Base-by-base conservation (phyloP, 2,888 invertebrate genomes). In the Chrysolina americana region DNA sequence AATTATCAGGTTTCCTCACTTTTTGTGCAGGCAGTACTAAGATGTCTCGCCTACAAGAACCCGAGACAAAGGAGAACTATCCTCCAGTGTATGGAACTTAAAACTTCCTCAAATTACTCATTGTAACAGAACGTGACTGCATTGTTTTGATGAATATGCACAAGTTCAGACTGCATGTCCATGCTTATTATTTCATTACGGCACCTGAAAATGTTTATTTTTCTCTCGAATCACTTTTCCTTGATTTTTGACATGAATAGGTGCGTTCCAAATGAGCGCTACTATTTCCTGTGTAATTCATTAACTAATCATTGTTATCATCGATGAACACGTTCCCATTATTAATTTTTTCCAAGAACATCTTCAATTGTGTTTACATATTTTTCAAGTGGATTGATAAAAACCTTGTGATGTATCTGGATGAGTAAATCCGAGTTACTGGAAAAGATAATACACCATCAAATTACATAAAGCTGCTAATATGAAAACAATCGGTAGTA, bases 101-200 rank as follows among this genome's bases (percentile, higher is more conserved):
- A 71, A 70, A 77, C 77, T 81, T 81, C 81, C 81, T 81, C 78
- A 79, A 79, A 79, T 79, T 78, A 78, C 73, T 78, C 76, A 77
- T 74, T 76, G 68, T 68, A 68, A 75, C 71, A 68, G 44, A 44
- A 15, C 36, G 36, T 36, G 36, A 70, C 44, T 17, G 9, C 65
- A 48, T 65, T 65, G 65, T 65, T 65, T 65, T 15, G 36, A 36
- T 17, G 19, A 50, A 50, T 50, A 17, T 50, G n/a, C 19, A 0
- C 6, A 17, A 8, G 9, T 21, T 21, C 21, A 56, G 53, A 56
- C 13, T 21, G 21, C 21, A 21, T 9, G 19, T 13, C 53, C 13
- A 13, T 21, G 5, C 5, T 56, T 56, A 23, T 56, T 21, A 56
- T 23, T 56, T 13, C 21, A 21, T 48, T 17, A 13, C 21, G 21